These are phyloP conservation scores for Pristionchus pacificus DNA, from an alignment of 1,140 invertebrate species.

Conservation along the genomic window DNA sequence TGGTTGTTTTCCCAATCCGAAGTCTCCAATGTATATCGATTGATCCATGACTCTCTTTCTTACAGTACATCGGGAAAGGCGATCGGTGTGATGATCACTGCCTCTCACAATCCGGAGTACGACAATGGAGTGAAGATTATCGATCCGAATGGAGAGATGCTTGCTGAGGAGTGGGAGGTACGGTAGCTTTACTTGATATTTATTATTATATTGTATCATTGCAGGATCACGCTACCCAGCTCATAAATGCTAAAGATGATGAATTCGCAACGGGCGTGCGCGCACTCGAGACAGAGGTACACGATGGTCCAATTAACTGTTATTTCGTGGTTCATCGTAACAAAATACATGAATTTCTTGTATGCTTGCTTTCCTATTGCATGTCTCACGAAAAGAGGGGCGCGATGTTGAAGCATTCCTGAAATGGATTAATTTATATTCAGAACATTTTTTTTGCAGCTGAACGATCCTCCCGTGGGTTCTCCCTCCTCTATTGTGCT, in stretches of 20 bases:
- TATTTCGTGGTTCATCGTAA: too few relatives aligned
- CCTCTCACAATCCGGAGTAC: conserved; percentile 89
- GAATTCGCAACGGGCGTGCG: conserved; percentile 22
- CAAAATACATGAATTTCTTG: too few relatives aligned
- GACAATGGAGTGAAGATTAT: conserved; percentile 97
- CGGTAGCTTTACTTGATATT: too few relatives aligned
- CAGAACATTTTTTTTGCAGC: neutral
- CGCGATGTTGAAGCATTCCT: too few relatives aligned
- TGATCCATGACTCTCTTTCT: conserved; percentile 5
- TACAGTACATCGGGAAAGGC: conserved; percentile 20
- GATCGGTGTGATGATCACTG: conserved; percentile 91
- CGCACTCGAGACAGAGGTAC: conserved; percentile 21
- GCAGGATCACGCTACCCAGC: conserved; percentile 70
- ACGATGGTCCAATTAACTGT: too few relatives aligned
- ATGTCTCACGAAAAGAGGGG: conserved; percentile 1
- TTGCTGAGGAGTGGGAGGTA: conserved; percentile 81
- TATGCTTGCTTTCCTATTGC: too few relatives aligned
- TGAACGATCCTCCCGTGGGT: too few relatives aligned
- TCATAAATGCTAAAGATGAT: conserved; percentile 72
- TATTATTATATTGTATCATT: too few relatives aligned
- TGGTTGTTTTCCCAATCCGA: neutral
- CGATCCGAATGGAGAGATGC: conserved; percentile 91
- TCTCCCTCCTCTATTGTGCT: too few relatives aligned
- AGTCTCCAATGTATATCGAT: neutral
- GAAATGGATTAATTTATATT: too few relatives aligned